Conservation (phyloP, 2,797 vertebrate species). For the Cygnus olor region DNA sequence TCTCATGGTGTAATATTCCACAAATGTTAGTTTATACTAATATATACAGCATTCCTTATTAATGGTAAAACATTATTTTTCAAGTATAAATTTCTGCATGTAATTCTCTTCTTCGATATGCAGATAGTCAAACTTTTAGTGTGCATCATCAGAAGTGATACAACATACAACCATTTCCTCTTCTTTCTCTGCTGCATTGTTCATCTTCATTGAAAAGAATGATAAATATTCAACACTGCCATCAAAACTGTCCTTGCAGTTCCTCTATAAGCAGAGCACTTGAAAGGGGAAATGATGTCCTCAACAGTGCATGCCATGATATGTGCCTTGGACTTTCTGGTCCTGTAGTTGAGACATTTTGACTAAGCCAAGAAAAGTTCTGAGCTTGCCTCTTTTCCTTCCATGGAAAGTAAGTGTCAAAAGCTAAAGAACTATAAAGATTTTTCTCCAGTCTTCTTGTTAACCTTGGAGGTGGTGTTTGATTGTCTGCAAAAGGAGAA, state of each 20-base stretch:
- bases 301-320: slow-evolving; percentile 44
- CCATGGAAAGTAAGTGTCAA: slow-evolving; percentile 1
- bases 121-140: slow-evolving; percentile 56
- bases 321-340: slow-evolving; percentile 40
- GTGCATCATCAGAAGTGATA: slow-evolving; percentile 63
- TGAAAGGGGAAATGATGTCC: slow-evolving; percentile 60
- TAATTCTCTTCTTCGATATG: slow-evolving; percentile 59
- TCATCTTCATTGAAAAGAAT: slow-evolving; percentile 14
- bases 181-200: slow-evolving; percentile 45
- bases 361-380: slow-evolving; percentile 46
- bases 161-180: slow-evolving; percentile 57
- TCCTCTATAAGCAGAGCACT: slow-evolving; percentile 50
- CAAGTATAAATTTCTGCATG: slow-evolving; percentile 75
- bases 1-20: slow-evolving; percentile 28
- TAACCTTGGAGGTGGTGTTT: not conserved
- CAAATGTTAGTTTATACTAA: slow-evolving; percentile 41
- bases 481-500: slow-evolving; percentile 55
- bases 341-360: slow-evolving; percentile 30
- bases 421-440: slow-evolving; percentile 12
- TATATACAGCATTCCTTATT: slow-evolving; percentile 39
- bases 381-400: slow-evolving; percentile 1
- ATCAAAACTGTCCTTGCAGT: slow-evolving; percentile 3
- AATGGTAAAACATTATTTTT: slow-evolving; percentile 65
- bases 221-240: slow-evolving; percentile 1
- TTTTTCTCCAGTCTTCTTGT: slow-evolving; percentile 14